Evolutionary conservation across 2,888 invertebrate species (phyloP), one percentile per base, ranked within the genome.

Genomic region (Noctua fimbriata): DNA sequence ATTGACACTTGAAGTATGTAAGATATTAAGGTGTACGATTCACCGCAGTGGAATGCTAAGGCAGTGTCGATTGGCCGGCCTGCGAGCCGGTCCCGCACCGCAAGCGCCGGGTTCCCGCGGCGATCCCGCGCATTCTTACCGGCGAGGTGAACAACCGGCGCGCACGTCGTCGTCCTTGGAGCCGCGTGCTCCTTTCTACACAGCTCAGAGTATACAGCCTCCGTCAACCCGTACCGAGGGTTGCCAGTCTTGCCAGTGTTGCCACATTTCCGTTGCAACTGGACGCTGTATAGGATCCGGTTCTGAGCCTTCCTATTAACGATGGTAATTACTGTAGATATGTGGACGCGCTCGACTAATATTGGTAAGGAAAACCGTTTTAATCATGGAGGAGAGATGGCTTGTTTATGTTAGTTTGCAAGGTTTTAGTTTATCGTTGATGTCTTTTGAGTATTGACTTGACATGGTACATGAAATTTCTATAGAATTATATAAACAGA

Each of bases 131-230:
- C 95, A 95, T 95, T 93, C 95, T 93, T 94, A 92, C 87, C 88
- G 81, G 79, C 92, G 95, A 95, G 96, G 96, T 96, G 93, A 96
- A 96, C 96, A 96, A 96, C 96, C 96, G 94, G 92, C 93, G 91
- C 89, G 92, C 92, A 91, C 94, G 94, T 91, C 94, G 95, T 94
- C 96, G 95, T 96, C 95, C 95, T 94, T 94, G 93, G 92, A 90
- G 88, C 93, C 92, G 92, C 94, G 93, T 93, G 94, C 94, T 95
- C 95, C 95, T 95, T 96, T 94, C 95, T 94, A 95, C 92, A 93
- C 41, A 41, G 65, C 36, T 36, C 36, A 65, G 24, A 41, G 66
- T 66, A 66, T 24, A 66, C 92, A 93, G 92, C 91, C 92, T 92
- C 90, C 87, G 74, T 77, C 84, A 87, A 84, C 84, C 76, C 81